A percentile compares a stretch with the other conserved stretches of the same genome.
Conservation (phyloP, 2,113 vertebrate genomes). For the Caranx ignobilis region DNA sequence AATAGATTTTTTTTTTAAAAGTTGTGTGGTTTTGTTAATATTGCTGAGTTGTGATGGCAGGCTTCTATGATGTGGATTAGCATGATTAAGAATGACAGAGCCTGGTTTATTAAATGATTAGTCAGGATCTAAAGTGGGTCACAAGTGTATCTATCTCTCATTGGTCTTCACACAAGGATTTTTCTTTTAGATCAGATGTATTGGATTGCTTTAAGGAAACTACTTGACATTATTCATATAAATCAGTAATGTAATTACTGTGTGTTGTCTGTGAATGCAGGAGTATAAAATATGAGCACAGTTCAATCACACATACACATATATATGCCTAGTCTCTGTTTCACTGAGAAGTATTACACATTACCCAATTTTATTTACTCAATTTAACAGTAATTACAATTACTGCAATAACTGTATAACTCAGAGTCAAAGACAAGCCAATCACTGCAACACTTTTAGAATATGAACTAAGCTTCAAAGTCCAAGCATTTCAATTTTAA, state of each 20-base stretch:
- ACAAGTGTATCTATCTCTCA: slow-evolving; percentile 18
- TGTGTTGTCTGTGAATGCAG: no score
- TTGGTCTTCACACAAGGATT: background rate
- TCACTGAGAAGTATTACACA: background rate
- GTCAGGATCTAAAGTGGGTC: slow-evolving; percentile 59
- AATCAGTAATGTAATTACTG: background rate
- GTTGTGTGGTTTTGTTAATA: background rate
- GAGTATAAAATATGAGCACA: background rate
- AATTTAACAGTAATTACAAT: background rate
- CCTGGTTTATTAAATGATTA: slow-evolving; percentile 61
- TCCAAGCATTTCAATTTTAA: background rate
- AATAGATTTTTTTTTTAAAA: no score
- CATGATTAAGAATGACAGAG: slow-evolving; percentile 53
- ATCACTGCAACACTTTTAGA: background rate
- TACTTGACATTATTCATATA: background rate
- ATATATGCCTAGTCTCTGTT: background rate
- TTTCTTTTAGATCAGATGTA: background rate
- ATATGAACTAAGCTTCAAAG: background rate
- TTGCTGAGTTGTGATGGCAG: slow-evolving; percentile 5
- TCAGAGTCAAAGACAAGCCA: background rate
- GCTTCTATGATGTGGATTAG: slow-evolving; percentile 49
- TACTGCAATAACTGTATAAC: background rate
- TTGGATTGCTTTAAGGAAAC: background rate
- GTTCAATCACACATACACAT: background rate
- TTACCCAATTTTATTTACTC: background rate